A percentile compares a stretch with the other conserved stretches of the same genome.
Evolutionary conservation across 2,888 invertebrate genomes (phyloP).

Genomic region (Melipona bicolor): DNA sequence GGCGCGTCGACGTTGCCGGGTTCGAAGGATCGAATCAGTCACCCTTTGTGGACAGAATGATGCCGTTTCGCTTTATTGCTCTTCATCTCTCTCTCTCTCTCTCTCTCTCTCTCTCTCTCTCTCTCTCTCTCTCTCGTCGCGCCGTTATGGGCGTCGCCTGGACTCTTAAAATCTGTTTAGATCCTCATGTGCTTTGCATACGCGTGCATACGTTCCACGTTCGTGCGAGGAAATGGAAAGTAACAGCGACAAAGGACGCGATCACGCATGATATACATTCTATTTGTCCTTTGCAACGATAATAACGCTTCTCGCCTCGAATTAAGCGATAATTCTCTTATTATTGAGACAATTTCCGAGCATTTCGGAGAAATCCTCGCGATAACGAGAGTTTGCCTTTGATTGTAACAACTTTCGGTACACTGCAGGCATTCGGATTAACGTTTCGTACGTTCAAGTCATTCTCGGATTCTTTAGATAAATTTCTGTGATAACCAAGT

Average conservation of each 20-base stretch:
- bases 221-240: slow-evolving; percentile 45
- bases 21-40: slow-evolving; percentile 70
- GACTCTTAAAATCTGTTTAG: slow-evolving; percentile 58
- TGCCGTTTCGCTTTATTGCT: slow-evolving; percentile 65
- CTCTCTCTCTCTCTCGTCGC: not conserved
- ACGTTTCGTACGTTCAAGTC: too few relatives aligned
- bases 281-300: slow-evolving; percentile 30
- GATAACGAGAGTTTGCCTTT: slow-evolving; percentile 1
- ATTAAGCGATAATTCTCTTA: not conserved
- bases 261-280: slow-evolving; percentile 36
- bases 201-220: slow-evolving; percentile 11
- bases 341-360: not conserved
- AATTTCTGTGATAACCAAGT: not conserved
- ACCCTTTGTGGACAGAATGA: slow-evolving; percentile 71
- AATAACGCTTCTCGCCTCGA: slow-evolving; percentile 19
- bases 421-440: too few relatives aligned
- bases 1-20: slow-evolving; percentile 56
- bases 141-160: slow-evolving; percentile 54
- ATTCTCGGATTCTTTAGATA: too few relatives aligned
- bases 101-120: not conserved
- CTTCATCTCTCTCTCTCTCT: slow-evolving; percentile 37
- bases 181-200: slow-evolving; percentile 60
- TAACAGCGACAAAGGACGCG: slow-evolving; percentile 55
- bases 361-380: not conserved
- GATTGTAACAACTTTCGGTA: too few relatives aligned